Base-by-base conservation (phyloP, 2,888 invertebrate genomes). In the Trichopoda pennipes region DNA sequence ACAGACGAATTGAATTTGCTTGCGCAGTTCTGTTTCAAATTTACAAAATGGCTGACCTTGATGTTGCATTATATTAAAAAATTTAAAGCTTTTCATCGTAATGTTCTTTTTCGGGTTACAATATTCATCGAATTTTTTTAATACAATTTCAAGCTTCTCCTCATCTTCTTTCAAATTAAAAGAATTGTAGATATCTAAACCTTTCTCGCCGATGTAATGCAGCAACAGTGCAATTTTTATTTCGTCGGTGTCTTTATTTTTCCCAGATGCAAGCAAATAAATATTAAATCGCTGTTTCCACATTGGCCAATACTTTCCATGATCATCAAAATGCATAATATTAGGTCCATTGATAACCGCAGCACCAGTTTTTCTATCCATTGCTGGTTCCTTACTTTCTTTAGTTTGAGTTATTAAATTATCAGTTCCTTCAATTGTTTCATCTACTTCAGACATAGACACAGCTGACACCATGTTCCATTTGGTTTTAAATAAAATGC, bases 31-130 rank as follows among this genome's bases (percentile, higher is more conserved):
- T 9, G 60, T 72, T 23, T 60, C 23, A n/a, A 72, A 72, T n/a
- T 72, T 61, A 51, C 38, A 58, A 72, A 72, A 72, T 35, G 72
- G 49, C 72, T 72, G 60, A 56, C 61, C 60, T 6, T 51, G 21
- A 38, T 72, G 60, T 12, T 72, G n/a, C n/a, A n/a, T n/a, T n/a
- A n/a, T n/a, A n/a, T n/a, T n/a, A n/a, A n/a, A n/a, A n/a, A n/a
- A n/a, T n/a, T n/a, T n/a, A n/a, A n/a, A n/a, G n/a, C n/a, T n/a
- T n/a, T n/a, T n/a, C n/a, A n/a, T n/a, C n/a, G n/a, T n/a, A n/a
- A 70, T 19, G 7, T 60, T 60, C 32, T 60, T 70, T 10, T 58
- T 56, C 6, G 70, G 60, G 3, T 55, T 70, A 21, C 70, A 70
- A 49, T 70, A 60, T 44, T 23, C 56, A 10, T 69, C 44, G 44